Conservation (phyloP, 2,888 invertebrate genomes). For the Drosophila monieri region DNA sequence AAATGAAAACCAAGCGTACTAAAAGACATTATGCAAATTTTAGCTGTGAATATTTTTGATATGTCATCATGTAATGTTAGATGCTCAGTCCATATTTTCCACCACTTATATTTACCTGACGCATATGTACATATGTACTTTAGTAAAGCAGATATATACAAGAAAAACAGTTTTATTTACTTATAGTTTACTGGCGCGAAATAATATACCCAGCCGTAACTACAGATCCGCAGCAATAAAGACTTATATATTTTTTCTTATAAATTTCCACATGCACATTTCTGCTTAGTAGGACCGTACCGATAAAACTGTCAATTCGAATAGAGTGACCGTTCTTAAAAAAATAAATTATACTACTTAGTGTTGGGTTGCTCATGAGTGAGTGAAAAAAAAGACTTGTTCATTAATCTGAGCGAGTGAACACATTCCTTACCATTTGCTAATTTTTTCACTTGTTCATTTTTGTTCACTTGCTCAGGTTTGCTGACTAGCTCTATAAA, state of each 20-base stretch:
- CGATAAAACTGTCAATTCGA: neutral
- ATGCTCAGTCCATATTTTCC: constrained; percentile 7
- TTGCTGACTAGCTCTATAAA: too few species aligned
- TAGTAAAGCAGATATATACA: constrained; percentile 55
- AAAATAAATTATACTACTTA: neutral
- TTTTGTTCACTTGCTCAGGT: too few species aligned
- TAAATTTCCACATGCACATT: constrained; percentile 69
- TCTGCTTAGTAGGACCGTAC: constrained; percentile 14
- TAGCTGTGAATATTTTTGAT: constrained; percentile 33
- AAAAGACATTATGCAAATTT: neutral
- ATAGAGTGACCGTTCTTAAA: neutral
- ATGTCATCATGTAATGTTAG: constrained; percentile 63
- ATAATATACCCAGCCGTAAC: constrained; percentile 26
- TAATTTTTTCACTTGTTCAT: too few species aligned
- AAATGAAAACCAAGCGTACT: neutral
- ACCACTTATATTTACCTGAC: constrained; percentile 53
- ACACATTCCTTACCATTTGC: too few species aligned
- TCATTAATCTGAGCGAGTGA: too few species aligned
- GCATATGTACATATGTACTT: constrained; percentile 45
- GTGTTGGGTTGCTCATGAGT: too few species aligned
- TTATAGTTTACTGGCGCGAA: constrained; percentile 25
- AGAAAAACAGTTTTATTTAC: constrained; percentile 33
- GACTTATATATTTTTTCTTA: constrained; percentile 33
- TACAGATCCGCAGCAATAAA: constrained; percentile 46
- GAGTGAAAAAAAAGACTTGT: too few species aligned